Evolutionary conservation across 2,797 vertebrate species (phyloP), one percentile per base, ranked within the genome.

Genomic region (Gambelia wislizenii): DNA sequence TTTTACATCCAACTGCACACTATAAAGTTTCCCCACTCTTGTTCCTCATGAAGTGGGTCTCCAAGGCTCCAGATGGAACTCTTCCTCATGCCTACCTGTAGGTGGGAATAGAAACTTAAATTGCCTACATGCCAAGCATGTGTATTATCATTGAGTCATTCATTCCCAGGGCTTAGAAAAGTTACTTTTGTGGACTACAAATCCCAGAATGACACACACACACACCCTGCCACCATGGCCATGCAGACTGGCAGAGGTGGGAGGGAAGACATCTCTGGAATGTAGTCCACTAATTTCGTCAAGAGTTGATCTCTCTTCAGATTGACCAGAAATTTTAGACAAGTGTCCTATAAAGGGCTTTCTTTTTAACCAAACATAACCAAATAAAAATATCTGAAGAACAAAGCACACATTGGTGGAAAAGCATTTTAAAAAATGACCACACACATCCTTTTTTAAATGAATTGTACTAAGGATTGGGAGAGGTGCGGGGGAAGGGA

Each of bases 401-500:
- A 49, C 16, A 59, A 18, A 75, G 27, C 25, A 9, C 52, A 64
- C 61, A 76, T 52, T 30, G 39, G 12, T 56, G 64, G 67, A 18
- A 85, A 92, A 16, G 79, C 27, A 83, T 87, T 39, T 67, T 88
- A 89, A 90, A 1, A 84, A 72, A 18, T 44, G 70, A 42, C 9
- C 0, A 0, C 22, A 25, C 0, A 1, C 47, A 61, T n/a, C 89
- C 84, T 47, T 20, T 74, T 10, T 9, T 61, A 30, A 88, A 18
- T 13, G 13, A 84, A 49, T 80, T 12, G 33, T 84, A 49, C 1
- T 14, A 49, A 84, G 75, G 75, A 86, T 16, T 49, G 47, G 36
- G 49, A 83, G 13, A 64, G 56, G 56, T 47, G 30, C 6, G 18
- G n/a, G 69, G 20, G 20, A 1, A 36, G 25, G 20, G 20, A 0